Evolutionary conservation across 1,140 invertebrate species (phyloP).

Genomic region (Ooceraea biroi): DNA sequence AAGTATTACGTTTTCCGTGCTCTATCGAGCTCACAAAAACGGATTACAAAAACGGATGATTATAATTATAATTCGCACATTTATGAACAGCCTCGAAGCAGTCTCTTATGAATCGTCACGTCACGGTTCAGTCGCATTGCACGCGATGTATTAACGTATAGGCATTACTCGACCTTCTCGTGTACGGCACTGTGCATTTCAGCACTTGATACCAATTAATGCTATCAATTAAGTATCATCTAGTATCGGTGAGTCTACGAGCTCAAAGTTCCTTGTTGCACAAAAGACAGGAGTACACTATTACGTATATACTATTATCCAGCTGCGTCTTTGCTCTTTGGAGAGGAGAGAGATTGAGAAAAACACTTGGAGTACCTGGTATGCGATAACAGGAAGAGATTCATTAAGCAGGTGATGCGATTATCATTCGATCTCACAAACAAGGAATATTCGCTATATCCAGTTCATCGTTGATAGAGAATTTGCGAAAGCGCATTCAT

Average conservation of each 20-base stretch:
- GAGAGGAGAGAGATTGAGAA: neutral
- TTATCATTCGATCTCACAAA: slow-evolving; percentile 1
- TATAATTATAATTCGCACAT: slow-evolving; percentile 2
- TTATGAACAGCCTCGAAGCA: neutral
- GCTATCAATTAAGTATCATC: slow-evolving; percentile 32
- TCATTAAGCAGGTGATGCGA: neutral
- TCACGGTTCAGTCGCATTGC: neutral
- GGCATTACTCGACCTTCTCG: slow-evolving; percentile 33
- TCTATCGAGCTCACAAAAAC: neutral
- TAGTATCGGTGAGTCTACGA: neutral
- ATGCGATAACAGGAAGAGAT: neutral
- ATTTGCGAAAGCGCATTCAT: neutral
- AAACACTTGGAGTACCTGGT: slow-evolving; percentile 10
- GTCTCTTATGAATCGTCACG: slow-evolving; percentile 7
- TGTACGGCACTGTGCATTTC: slow-evolving; percentile 11
- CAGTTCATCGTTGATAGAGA: neutral
- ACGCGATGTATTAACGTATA: slow-evolving; percentile 18
- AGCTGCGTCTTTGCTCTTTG: no score
- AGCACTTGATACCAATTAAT: slow-evolving; percentile 38
- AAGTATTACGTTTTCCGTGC: neutral
- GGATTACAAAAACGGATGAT: no score
- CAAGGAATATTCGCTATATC: neutral
- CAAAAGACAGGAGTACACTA: neutral
- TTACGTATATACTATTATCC: neutral
- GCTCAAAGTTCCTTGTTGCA: neutral